Evolutionary conservation across 2,888 invertebrate species (phyloP).

Genomic region (Pheosia tremula): DNA sequence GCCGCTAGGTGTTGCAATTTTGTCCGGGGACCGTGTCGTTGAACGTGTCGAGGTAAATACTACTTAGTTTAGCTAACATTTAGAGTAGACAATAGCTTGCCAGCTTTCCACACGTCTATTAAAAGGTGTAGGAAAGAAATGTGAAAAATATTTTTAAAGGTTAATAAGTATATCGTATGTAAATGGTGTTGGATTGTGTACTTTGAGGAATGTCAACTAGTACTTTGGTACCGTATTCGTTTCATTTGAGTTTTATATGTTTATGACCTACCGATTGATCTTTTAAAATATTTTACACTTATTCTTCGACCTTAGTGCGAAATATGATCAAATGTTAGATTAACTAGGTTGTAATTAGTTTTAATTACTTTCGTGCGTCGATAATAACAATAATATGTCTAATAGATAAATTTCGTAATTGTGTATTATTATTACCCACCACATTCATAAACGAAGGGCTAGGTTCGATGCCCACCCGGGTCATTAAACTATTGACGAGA

Average conservation of each 20-base stretch:
- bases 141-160: too few relatives aligned
- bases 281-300: neutral
- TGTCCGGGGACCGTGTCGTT: conserved; percentile 40
- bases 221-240: too few relatives aligned
- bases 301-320: neutral
- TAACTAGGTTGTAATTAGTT: conserved; percentile 33
- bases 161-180: too few relatives aligned
- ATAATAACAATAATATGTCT: conserved; percentile 1
- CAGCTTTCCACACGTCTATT: neutral
- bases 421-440: too few relatives aligned
- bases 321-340: conserved; percentile 16
- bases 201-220: too few relatives aligned
- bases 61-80: conserved; percentile 36
- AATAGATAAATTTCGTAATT: neutral
- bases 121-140: too few relatives aligned
- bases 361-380: conserved; percentile 8
- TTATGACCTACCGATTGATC: too few relatives aligned
- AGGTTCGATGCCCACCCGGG: too few relatives aligned
- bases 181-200: too few relatives aligned
- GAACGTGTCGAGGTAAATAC: conserved; percentile 33
- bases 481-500: too few relatives aligned
- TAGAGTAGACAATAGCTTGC: neutral
- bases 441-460: too few relatives aligned
- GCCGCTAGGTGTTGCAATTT: conserved; percentile 63
- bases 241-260: too few relatives aligned